A percentile compares a stretch with the other conserved stretches of the same genome.
Conservation (phyloP, 2,797 vertebrate genomes). For the Dicrostonyx torquatus region DNA sequence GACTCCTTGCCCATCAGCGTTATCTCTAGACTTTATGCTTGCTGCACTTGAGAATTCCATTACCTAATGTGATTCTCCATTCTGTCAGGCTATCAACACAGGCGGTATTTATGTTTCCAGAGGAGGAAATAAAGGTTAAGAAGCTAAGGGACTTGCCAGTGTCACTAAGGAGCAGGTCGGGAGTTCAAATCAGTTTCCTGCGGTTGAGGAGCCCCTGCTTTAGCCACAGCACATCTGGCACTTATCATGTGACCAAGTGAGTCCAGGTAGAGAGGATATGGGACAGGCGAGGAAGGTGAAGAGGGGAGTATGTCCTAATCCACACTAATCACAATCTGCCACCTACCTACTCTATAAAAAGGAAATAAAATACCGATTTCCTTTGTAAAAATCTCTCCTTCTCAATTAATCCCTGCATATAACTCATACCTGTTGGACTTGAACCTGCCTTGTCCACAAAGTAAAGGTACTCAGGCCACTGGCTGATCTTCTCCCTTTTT, state of each 20-base stretch:
- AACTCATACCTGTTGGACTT: neutral
- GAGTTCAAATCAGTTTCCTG: neutral
- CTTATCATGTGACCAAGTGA: neutral
- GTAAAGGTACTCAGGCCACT: neutral
- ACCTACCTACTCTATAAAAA: neutral
- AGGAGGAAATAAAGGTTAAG: conserved; percentile 40
- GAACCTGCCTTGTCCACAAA: neutral
- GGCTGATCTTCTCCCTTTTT: conserved; percentile 13
- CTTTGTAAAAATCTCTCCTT: neutral
- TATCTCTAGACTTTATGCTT: neutral
- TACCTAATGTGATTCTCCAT: conserved; percentile 24
- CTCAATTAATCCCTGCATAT: neutral
- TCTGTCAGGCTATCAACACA: conserved; percentile 18
- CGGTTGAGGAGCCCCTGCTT: neutral
- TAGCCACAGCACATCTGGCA: neutral
- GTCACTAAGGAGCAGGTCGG: neutral
- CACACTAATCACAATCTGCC: neutral
- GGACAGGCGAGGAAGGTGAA: fast-evolving
- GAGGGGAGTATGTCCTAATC: neutral
- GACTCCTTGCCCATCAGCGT: neutral
- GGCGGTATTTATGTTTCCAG: conserved; percentile 58
- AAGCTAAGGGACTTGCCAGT: conserved; percentile 46
- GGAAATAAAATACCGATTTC: neutral
- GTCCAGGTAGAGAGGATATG: neutral
- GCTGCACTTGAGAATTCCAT: conserved; percentile 1